These are phyloP conservation scores for Phymastichus coffea DNA, from an alignment of 1,140 invertebrate genomes.

Conservation along the genomic window DNA sequence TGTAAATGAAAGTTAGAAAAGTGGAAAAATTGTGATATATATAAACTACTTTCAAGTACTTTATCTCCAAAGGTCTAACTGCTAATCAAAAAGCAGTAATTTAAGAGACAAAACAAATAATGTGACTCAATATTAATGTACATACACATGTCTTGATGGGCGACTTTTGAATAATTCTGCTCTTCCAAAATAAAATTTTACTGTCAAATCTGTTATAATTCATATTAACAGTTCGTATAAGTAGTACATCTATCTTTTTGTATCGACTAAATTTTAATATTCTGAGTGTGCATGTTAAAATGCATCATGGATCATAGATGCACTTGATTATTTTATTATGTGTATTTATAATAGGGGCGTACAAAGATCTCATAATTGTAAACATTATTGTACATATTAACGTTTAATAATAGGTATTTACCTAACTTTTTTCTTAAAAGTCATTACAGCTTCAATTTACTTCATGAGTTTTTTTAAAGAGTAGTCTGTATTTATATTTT, in stretches of 20 bases:
- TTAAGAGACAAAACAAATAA: slow-evolving; percentile 8
- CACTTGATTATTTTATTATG: slow-evolving; percentile 14
- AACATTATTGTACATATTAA: slow-evolving; percentile 25
- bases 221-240: neutral
- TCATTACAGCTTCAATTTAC: too few relatives aligned
- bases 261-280: slow-evolving; percentile 10
- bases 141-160: slow-evolving; percentile 6
- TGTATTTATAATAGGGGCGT: slow-evolving; percentile 22
- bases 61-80: slow-evolving; percentile 36
- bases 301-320: slow-evolving; percentile 1
- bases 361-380: slow-evolving; percentile 23
- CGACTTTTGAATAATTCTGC: slow-evolving; percentile 9
- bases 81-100: slow-evolving; percentile 26
- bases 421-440: too few relatives aligned
- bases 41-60: slow-evolving; percentile 31
- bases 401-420: too few relatives aligned
- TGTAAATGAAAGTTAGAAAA: slow-evolving; percentile 24
- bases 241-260: neutral
- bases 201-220: slow-evolving; percentile 2
- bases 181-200: slow-evolving; percentile 22
- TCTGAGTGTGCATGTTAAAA: slow-evolving; percentile 13
- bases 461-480: too few relatives aligned
- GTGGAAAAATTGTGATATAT: slow-evolving; percentile 36
- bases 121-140: slow-evolving; percentile 22
- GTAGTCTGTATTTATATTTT: too few relatives aligned